Evolutionary conservation across 2,113 vertebrate species (phyloP), one percentile per base, ranked within the genome.

Genomic region (Eptesicus fuscus): DNA sequence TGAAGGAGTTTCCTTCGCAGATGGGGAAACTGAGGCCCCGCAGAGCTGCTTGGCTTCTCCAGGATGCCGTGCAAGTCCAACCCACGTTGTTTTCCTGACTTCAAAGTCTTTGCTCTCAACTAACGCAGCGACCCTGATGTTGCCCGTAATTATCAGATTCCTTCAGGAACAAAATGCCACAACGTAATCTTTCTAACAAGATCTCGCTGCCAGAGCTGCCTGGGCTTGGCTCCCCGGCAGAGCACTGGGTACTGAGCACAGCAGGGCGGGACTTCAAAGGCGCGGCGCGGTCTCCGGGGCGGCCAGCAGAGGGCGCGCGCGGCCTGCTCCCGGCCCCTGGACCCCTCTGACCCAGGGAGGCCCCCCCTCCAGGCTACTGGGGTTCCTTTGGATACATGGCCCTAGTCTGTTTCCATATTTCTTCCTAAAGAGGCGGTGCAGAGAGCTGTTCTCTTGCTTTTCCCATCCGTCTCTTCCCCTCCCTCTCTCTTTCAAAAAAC

Each of bases 301-400:
- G 28, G 96, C 98, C 98, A 3, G 97, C 73, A 98, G 98, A 97
- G 98, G 98, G 98, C 98, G 97, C 93, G 84, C 96, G 95, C 89
- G 94, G 90, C 97, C 95, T 88, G 96, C 85, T 65, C 91, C 90
- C 22, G 76, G 65, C 83, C 28, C 69, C n/a, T 4, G 49, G 9
- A 80, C 2, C 32, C 7, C 2, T 30, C 53, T 18, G 2, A 44
- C 30, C 35, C 63, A 25, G 23, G 67, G 40, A 53, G 74, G 25
- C 56, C 28, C 86, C 16, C 20, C 17, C 37, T 32, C 14, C 23
- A 2, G 51, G 61, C 28, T 28, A 30, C 25, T 14, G 61, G 61
- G 40, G 69, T 47, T 40, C 40, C n/a, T 89, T 76, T 37, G n/a
- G 23, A 65, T 37, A 74, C 28, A 0, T 20, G 40, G 42, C n/a